Evolutionary conservation across 2,888 invertebrate genomes (phyloP).

Genomic region (Anorthoa munda): DNA sequence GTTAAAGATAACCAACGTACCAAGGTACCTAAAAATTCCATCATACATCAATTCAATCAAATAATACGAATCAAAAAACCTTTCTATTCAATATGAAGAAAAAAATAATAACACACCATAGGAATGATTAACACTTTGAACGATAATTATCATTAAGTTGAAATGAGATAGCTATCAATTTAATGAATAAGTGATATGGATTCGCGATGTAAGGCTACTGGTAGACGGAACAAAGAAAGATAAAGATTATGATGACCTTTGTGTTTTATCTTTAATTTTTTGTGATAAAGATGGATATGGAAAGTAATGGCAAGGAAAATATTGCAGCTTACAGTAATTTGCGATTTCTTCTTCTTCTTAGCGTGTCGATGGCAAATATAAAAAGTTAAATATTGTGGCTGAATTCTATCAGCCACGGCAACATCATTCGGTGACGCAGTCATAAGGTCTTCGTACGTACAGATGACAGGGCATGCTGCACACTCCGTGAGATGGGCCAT

Average conservation of each 20-base stretch:
- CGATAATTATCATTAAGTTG: slow-evolving; percentile 77
- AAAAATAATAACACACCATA: slow-evolving; percentile 77
- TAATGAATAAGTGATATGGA: slow-evolving; percentile 69
- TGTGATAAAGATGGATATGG: neutral
- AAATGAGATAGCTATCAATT: slow-evolving; percentile 77
- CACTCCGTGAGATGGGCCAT: too few relatives aligned
- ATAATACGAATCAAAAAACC: slow-evolving; percentile 52
- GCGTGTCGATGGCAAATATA: too few relatives aligned
- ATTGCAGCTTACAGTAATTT: neutral
- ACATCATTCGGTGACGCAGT: too few relatives aligned
- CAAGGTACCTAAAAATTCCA: slow-evolving; percentile 20
- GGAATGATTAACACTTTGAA: slow-evolving; percentile 78
- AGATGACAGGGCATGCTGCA: too few relatives aligned
- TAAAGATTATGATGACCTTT: neutral
- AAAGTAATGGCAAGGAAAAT: too few relatives aligned
- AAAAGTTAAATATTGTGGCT: too few relatives aligned
- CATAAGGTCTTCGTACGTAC: too few relatives aligned
- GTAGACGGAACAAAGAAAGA: slow-evolving; percentile 18
- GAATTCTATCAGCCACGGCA: too few relatives aligned
- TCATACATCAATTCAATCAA: slow-evolving; percentile 61
- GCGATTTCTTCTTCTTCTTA: too few relatives aligned
- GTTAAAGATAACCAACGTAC: neutral
- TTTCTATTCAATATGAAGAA: slow-evolving; percentile 62
- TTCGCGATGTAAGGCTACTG: slow-evolving; percentile 47
- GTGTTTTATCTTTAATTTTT: neutral